Base-by-base conservation (phyloP, 2,797 vertebrate genomes). In the Uromys caudimaculatus region DNA sequence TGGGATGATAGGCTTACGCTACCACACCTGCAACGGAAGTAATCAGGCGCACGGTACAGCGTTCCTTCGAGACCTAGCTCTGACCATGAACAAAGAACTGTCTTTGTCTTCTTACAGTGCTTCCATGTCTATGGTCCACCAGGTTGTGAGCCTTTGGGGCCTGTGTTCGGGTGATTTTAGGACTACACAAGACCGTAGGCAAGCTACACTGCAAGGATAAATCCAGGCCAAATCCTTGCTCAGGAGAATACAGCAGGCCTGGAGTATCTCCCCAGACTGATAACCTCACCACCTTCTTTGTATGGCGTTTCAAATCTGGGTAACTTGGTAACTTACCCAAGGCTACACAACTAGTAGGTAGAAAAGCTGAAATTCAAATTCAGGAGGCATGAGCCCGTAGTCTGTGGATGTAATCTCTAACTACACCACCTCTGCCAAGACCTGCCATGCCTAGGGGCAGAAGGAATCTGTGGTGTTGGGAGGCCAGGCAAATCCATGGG, bases 191-290 rank as follows among this genome's bases (percentile, higher is more conserved):
- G 5, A n/a, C 32, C 75, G 56, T 17, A 23, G 56, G 47, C 81
- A 85, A 35, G 3, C 41, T 60, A 35, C 5, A 54, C 13, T 88
- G 64, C 47, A n/a, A 52, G 29, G 1, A 14, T 8, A 23, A 71
- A 73, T 27, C 29, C 35, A 77, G 82, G 87, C 54, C 67, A 87
- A 86, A 86, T 76, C 9, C 56, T 96, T 76, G 75, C 50, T 56
- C 56, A 90, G 24, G 12, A 14, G 27, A 69, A 84, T 0, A 87
- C 60, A 32, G 16, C 44, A 93, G 64, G 44, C 16, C 19, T 47
- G 13, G 10, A 67, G 9, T 21, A 89, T 44, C 12, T 77, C 13
- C 19, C 90, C 32, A 21, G 8, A 19, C 12, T 12, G 27, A 50
- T 11, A 17, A 29, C 54, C 41, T 27, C 24, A 4, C 10, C 23